Percentiles rank a stretch among this genome's conserved stretches.
phyloP scores from a whole-genome alignment of 92 coral and sea anemone genomes.

The Hydrozoanthus gracilis region DNA sequence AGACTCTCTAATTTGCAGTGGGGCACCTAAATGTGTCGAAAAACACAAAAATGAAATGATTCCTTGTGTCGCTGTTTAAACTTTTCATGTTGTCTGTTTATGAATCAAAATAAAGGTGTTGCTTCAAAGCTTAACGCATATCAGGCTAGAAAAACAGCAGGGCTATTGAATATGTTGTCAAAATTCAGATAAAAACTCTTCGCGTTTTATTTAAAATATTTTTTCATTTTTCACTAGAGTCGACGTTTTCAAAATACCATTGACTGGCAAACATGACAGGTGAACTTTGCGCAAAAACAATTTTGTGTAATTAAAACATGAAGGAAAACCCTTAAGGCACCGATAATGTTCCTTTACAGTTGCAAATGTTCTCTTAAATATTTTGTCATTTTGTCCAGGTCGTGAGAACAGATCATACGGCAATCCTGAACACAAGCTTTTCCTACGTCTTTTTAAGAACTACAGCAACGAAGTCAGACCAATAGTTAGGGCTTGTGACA shows the following conservation, averaged over 20 bases:
- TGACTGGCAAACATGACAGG: neutral
- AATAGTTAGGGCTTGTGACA: constrained; percentile 21
- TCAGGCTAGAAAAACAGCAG: neutral
- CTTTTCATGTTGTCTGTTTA: neutral
- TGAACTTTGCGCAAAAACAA: neutral
- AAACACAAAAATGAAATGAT: neutral
- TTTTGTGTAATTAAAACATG: neutral
- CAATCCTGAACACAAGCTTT: constrained; percentile 35
- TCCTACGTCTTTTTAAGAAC: constrained; percentile 14
- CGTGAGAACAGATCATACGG: neutral
- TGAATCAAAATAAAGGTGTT: neutral
- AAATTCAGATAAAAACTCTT: neutral
- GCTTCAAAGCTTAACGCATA: neutral
- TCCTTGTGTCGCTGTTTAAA: neutral
- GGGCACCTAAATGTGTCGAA: neutral
- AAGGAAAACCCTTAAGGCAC: neutral
- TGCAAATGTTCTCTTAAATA: neutral
- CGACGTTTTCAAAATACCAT: neutral
- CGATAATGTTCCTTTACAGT: neutral
- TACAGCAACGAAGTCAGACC: constrained; percentile 45
- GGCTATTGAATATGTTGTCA: neutral
- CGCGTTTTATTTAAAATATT: neutral
- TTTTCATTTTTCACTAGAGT: neutral
- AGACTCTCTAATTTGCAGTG: too few relatives aligned
- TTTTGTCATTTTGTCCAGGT: constrained; percentile 6